These are phyloP conservation scores for Leucozona laternaria DNA, from an alignment of 2,888 invertebrate species.

Conservation along the genomic window DNA sequence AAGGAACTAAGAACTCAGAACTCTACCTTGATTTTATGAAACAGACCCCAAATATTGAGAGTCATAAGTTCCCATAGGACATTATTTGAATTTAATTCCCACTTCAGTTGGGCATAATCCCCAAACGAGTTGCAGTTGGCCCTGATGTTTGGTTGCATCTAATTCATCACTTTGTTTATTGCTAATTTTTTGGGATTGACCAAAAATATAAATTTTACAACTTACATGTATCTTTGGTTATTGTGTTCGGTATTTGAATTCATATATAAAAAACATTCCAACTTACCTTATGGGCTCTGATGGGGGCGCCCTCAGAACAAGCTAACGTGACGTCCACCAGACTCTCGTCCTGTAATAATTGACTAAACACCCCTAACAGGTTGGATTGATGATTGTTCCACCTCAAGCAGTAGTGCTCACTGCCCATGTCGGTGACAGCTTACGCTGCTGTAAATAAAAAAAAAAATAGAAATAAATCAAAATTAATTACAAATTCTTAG, in stretches of 20 bases:
- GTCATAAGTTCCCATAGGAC: no score
- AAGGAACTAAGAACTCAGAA: no score
- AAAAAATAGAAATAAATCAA: slow-evolving; percentile 18
- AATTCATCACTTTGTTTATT: no score
- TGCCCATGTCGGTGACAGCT: slow-evolving; percentile 97
- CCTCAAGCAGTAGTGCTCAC: slow-evolving; percentile 99
- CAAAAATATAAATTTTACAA: no score
- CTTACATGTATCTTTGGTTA: not conserved
- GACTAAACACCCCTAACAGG: slow-evolving; percentile 98
- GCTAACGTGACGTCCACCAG: slow-evolving; percentile 98
- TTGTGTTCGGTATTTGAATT: not conserved
- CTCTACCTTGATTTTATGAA: no score
- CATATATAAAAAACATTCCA: not conserved
- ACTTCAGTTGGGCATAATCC: no score
- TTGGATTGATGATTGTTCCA: slow-evolving; percentile 99
- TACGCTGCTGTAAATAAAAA: slow-evolving; percentile 86
- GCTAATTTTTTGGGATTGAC: no score
- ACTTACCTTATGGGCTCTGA: slow-evolving; percentile 94
- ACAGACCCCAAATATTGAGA: no score
- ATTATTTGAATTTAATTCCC: no score
- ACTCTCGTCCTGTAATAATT: slow-evolving; percentile 97
- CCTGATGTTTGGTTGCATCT: no score
- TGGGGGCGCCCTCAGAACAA: slow-evolving; percentile 97
- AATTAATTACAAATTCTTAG: not conserved
- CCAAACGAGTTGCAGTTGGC: no score